Percentiles rank a stretch among this genome's conserved stretches.
These are phyloP conservation scores for Falco biarmicus DNA, from an alignment of 2,797 vertebrate genomes.

Conservation along the genomic window DNA sequence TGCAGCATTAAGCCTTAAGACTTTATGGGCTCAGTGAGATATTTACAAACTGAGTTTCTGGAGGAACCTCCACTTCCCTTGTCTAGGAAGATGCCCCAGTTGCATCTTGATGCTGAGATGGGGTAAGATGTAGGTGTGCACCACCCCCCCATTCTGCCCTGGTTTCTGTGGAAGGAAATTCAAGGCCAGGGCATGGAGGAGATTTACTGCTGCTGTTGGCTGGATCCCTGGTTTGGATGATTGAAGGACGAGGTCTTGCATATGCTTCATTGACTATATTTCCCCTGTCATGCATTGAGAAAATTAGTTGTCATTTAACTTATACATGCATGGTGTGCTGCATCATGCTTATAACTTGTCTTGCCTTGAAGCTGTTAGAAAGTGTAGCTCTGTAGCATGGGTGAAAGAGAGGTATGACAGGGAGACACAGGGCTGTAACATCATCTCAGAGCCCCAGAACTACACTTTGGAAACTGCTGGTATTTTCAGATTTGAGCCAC, in stretches of 20 bases:
- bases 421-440: background rate
- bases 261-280: background rate
- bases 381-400: background rate
- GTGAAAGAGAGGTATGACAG: background rate
- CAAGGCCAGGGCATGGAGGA: background rate
- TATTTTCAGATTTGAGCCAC: background rate
- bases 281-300: background rate
- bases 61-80: background rate
- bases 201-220: background rate
- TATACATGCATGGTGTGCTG: background rate
- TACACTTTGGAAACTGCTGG: background rate
- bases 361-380: background rate
- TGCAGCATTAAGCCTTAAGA: background rate
- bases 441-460: background rate
- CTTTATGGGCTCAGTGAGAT: background rate
- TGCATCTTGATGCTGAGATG: background rate
- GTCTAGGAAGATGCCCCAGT: background rate
- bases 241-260: background rate
- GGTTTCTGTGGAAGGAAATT: background rate
- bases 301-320: background rate
- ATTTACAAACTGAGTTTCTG: background rate
- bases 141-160: background rate
- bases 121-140: fast-evolving
- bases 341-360: background rate
- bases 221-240: background rate